These are phyloP conservation scores for Desoria tigrina DNA, from an alignment of 2,888 invertebrate genomes.

Conservation along the genomic window DNA sequence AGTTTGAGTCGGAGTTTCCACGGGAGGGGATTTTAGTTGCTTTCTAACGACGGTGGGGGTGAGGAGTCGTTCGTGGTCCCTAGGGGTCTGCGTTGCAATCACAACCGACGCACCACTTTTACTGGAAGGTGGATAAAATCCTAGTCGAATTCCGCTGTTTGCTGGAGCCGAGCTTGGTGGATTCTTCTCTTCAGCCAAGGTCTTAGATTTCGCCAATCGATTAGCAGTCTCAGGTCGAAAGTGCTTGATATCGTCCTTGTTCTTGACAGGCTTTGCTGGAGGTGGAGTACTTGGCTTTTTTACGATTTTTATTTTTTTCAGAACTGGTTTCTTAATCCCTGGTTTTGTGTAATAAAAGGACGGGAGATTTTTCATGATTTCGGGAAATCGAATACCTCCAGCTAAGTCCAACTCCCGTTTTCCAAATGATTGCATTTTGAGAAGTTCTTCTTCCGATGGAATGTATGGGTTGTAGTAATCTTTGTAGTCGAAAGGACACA, in stretches of 20 bases:
- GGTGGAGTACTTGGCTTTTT: neutral
- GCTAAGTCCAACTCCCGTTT: neutral
- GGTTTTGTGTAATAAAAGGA: neutral
- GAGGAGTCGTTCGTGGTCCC: constrained; percentile 19
- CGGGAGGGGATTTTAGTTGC: no score
- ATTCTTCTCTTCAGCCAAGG: neutral
- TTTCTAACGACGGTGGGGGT: constrained; percentile 18
- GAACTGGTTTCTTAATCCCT: neutral
- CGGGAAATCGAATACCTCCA: neutral
- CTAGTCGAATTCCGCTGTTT: no score
- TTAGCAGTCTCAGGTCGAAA: neutral
- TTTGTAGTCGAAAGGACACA: no score
- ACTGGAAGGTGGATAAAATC: neutral
- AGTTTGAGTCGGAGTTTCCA: neutral
- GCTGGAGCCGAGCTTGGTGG: neutral
- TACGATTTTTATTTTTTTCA: neutral
- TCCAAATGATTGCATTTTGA: neutral
- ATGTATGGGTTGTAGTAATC: no score
- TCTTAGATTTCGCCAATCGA: constrained; percentile 2
- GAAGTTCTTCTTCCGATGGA: no score
- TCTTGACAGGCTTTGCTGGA: neutral
- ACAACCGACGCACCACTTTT: neutral
- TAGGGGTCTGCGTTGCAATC: constrained; percentile 18
- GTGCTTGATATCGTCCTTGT: neutral
- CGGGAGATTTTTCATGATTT: no score